Conservation (phyloP, 2,888 invertebrate genomes). For the Julus scandinavius region DNA sequence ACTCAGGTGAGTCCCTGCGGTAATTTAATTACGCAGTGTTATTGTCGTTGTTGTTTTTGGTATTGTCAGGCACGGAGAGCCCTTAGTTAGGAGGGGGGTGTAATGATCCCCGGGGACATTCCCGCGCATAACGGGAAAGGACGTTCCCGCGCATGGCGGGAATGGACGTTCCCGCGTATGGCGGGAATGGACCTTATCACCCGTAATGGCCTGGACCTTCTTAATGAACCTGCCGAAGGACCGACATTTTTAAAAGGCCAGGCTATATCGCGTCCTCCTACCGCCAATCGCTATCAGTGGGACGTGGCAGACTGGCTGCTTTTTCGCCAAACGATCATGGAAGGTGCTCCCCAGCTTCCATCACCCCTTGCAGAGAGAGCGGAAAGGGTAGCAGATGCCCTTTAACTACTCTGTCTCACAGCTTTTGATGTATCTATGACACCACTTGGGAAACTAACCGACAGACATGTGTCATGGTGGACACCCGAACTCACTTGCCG, state of each 20-base stretch:
- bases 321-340: background rate
- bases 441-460: background rate
- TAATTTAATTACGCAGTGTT: too few species aligned
- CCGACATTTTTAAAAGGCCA: background rate
- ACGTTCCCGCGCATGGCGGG: too few species aligned
- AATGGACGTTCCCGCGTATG: too few species aligned
- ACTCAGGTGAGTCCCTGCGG: too few species aligned
- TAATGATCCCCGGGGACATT: too few species aligned
- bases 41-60: too few species aligned
- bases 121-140: too few species aligned
- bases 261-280: background rate
- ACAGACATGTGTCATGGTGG: background rate
- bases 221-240: background rate
- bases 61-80: too few species aligned
- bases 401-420: background rate
- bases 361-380: too few species aligned
- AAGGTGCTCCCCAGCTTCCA: too few species aligned
- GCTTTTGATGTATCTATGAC: background rate
- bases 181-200: background rate
- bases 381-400: background rate
- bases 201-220: background rate
- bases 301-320: background rate
- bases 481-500: background rate
- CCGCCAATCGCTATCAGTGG: too few species aligned
- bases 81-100: too few species aligned